These are phyloP conservation scores for Amblyraja radiata DNA, from an alignment of 2,797 vertebrate species.

Conservation along the genomic window DNA sequence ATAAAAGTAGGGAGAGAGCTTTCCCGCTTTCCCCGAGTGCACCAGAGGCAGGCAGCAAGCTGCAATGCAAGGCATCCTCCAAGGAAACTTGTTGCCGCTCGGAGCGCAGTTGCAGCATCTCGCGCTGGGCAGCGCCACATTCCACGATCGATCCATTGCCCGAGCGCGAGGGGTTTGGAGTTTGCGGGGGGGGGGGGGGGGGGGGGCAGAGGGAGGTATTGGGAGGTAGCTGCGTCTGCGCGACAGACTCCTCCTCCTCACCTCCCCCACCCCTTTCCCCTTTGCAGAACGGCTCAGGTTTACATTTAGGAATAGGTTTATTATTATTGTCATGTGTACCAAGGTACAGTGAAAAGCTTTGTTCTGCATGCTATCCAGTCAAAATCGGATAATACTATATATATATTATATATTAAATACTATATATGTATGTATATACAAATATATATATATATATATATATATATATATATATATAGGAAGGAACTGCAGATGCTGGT, in stretches of 20 bases:
- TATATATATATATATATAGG: too few species aligned
- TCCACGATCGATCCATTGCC: constrained; percentile 15
- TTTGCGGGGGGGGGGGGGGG: not conserved
- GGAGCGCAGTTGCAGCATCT: constrained; percentile 1
- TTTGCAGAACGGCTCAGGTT: too few species aligned
- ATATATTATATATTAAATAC: too few species aligned
- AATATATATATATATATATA: too few species aligned
- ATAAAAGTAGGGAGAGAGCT: not conserved
- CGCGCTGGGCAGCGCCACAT: constrained; percentile 28
- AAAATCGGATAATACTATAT: too few species aligned
- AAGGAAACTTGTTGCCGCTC: constrained; percentile 20
- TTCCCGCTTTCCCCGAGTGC: not conserved
- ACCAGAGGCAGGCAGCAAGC: not conserved
- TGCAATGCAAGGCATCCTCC: not conserved
- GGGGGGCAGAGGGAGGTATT: not conserved
- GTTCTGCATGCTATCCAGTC: too few species aligned
- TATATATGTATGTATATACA: too few species aligned
- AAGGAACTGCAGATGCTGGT: too few species aligned
- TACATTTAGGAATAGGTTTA: too few species aligned
- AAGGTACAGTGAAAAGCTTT: too few species aligned
- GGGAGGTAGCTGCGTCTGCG: not conserved
- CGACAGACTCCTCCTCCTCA: not conserved
- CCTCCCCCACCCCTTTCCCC: too few species aligned
- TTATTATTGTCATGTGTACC: too few species aligned
- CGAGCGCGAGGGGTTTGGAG: not conserved